Percentiles rank a stretch among this genome's conserved stretches.
phyloP scores from a whole-genome alignment of 2,888 invertebrate species.

The Pelosia muscerda region DNA sequence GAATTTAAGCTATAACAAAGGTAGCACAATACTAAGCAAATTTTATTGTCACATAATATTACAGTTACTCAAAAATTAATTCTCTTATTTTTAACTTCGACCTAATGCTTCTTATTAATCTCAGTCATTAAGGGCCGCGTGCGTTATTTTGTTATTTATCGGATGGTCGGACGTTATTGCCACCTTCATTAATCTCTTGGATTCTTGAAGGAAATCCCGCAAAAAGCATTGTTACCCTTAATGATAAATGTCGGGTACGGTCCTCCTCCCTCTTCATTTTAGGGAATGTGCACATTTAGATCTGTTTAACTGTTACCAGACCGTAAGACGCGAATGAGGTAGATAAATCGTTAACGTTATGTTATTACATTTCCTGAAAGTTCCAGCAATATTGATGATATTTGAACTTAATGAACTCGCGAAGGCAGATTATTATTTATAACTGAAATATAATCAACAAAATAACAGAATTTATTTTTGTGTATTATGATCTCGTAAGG shows the following conservation, averaged over 20 bases:
- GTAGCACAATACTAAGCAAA: neutral
- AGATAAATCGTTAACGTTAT: neutral
- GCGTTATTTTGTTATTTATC: slow-evolving; percentile 84
- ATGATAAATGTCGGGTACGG: slow-evolving; percentile 77
- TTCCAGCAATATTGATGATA: neutral
- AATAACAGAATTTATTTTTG: neutral
- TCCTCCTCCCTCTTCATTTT: slow-evolving; percentile 45
- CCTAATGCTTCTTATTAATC: slow-evolving; percentile 77
- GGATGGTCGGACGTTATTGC: slow-evolving; percentile 78
- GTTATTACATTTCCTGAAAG: neutral
- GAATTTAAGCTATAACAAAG: neutral
- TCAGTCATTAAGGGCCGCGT: slow-evolving; percentile 71
- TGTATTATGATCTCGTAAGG: too few species aligned
- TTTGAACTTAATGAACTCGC: neutral
- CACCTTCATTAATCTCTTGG: slow-evolving; percentile 82
- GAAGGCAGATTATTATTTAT: too few species aligned
- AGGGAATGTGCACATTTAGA: slow-evolving; percentile 37
- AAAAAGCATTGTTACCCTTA: slow-evolving; percentile 83
- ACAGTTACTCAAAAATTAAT: slow-evolving; percentile 47
- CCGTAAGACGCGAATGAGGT: neutral
- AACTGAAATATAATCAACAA: too few species aligned
- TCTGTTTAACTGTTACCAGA: neutral
- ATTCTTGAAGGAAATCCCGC: slow-evolving; percentile 82
- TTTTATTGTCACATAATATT: slow-evolving; percentile 25
- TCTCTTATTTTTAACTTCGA: slow-evolving; percentile 52